These are phyloP conservation scores for Nannoperca obscura DNA, from an alignment of 2,797 vertebrate species.

Conservation along the genomic window DNA sequence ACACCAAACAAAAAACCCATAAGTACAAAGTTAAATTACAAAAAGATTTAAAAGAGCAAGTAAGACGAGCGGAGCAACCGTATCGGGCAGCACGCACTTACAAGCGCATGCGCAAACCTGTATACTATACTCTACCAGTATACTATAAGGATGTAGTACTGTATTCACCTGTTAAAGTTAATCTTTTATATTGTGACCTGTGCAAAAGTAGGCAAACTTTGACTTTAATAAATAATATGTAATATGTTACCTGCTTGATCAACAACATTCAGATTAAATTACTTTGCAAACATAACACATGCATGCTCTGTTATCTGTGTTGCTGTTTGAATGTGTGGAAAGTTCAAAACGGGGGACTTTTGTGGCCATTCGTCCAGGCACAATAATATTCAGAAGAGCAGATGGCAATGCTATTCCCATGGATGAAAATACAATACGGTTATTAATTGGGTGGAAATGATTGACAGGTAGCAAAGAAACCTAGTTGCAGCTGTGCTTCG, in stretches of 20 bases:
- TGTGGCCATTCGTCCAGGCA: background rate
- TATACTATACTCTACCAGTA: too few relatives aligned
- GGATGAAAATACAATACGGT: constrained; percentile 3
- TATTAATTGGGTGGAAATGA: constrained; percentile 34
- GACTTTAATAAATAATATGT: background rate
- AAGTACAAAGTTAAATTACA: too few relatives aligned
- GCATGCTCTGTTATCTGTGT: background rate
- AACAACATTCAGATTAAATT: background rate
- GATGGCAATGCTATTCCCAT: background rate
- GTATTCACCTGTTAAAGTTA: background rate
- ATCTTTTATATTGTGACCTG: too few relatives aligned
- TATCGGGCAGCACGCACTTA: too few relatives aligned
- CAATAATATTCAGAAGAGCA: constrained; percentile 15
- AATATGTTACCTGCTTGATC: background rate
- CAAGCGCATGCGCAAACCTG: too few relatives aligned
- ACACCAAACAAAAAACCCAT: too few relatives aligned
- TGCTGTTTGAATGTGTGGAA: background rate
- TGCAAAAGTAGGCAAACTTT: background rate
- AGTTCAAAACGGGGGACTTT: constrained; percentile 11
- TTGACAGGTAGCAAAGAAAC: constrained; percentile 33
- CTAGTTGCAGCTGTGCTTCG: constrained; percentile 21
- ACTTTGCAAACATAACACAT: background rate
- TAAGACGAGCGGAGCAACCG: too few relatives aligned
- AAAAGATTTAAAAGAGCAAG: too few relatives aligned
- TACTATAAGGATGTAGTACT: background rate